Evolutionary conservation across 1,140 invertebrate genomes (phyloP), one percentile per base, ranked within the genome.

Genomic region (Drosophila kanapiae): DNA sequence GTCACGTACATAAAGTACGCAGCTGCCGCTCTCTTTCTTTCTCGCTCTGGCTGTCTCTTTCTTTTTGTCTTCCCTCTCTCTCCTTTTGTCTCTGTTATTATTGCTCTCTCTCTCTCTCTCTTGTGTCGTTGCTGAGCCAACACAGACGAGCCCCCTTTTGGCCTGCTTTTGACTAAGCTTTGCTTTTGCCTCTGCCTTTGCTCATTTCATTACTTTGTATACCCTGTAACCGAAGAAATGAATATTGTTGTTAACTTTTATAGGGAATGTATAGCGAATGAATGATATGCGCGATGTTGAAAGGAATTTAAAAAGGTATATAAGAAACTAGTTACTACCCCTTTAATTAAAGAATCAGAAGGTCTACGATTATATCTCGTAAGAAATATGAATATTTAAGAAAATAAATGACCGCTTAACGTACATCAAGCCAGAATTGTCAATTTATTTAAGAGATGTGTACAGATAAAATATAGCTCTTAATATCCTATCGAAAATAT

Each of bases 141-240:
- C 10, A 48, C 29, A 68, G 81, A 37, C 81, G 81, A 84, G 81
- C 81, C 81, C 81, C 81, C 74, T 80, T 84, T 84, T 79, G 18
- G 48, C 27, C 51, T 71, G 31, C 2, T 54, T 38, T 67, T 53
- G 38, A 43, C 48, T 45, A 35, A 42, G 31, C 38, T 67, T 70
- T 78, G 56, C 35, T 57, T 57, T 42, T 71, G 45, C 49, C 60
- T 35, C 49, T 67, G 59, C 31, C 47, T 57, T 69, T 69, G 63
- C 47, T 49, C 47, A 40, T 60, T 62, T 69, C 61, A 64, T 64
- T 60, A 43, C 16, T 35, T 43, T 42, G 29, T 0, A 14, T 68
- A 68, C 61, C 60, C 42, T 11, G 16, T 40, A 64, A 13, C 29
- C 0, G 6, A n/a, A n/a, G 31, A 9, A 9, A 6, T 2, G 27